Conservation (phyloP, 2,113 vertebrate species). For the Anolis sagrei region DNA sequence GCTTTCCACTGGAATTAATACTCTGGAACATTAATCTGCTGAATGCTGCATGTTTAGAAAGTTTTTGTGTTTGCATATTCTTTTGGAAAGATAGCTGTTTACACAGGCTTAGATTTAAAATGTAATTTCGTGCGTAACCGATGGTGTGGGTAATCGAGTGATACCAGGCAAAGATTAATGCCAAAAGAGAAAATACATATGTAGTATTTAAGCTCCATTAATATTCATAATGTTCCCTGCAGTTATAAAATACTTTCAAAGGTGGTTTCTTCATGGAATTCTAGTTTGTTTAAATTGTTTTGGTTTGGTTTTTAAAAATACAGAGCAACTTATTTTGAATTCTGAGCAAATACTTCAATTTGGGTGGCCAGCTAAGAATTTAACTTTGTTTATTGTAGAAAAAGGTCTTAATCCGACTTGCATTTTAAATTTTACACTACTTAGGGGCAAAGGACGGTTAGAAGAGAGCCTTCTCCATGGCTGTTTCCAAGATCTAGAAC, state of each 20-base stretch:
- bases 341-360: not conserved
- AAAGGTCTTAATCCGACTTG: not conserved
- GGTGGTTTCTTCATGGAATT: conserved; percentile 10
- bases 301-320: not conserved
- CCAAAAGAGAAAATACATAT: conserved; percentile 43
- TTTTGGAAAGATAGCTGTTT: conserved; percentile 42
- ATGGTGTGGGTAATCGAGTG: conserved; percentile 41
- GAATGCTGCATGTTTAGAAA: conserved; percentile 20
- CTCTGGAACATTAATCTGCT: conserved; percentile 43
- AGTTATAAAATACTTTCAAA: conserved; percentile 31
- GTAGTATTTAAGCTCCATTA: conserved; percentile 39
- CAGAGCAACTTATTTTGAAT: conserved; percentile 2
- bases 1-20: conserved; percentile 34
- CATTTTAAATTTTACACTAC: not conserved
- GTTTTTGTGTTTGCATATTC: conserved; percentile 42
- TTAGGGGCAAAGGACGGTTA: not conserved
- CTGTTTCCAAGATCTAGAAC: too few species aligned
- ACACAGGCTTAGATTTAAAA: conserved; percentile 38
- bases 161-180: conserved; percentile 40
- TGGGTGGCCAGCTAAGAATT: conserved; percentile 5
- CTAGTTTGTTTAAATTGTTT: not conserved
- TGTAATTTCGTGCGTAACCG: conserved; percentile 12
- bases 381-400: not conserved
- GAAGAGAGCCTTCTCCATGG: too few species aligned
- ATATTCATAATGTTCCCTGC: conserved; percentile 32